Base-by-base conservation (phyloP, 2,797 vertebrate genomes). In the Halcyon leucocephala region DNA sequence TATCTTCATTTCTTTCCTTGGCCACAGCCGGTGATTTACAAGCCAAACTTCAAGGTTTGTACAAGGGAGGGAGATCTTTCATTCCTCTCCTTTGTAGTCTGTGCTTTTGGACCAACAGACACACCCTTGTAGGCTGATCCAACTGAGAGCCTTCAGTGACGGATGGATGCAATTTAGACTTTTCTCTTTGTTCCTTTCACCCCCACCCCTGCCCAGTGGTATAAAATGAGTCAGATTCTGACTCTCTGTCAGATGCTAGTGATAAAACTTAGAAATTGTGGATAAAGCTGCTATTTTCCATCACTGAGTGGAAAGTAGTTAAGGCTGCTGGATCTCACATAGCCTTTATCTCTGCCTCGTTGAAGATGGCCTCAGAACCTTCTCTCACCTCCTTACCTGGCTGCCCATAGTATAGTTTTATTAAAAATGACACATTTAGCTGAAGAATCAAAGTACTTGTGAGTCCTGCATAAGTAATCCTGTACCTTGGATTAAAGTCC, bases 171-270 rank as follows among this genome's bases (percentile, higher is more conserved):
- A 78, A 49, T 74, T 84, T 64, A 42, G 42, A 61, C 42, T 49
- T 74, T 66, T 62, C 7, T 66, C 91, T 88, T 82, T 73, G 18
- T 62, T 72, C 16, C 54, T 39, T 35, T 52, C 49, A 51, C 25
- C 49, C 46, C 28, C 28, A 6, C 28, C 28, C 51, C 17, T 29
- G 17, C 28, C 3, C 35, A 12, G 10, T 65, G 22, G 20, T 91
- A 39, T 82, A 62, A 88, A 94, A 66, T 92, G 76, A 93, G 44
- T 95, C 76, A 94, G 80, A 69, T 86, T 90, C 73, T 88, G 80
- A 86, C 80, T 72, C 31, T 57, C 22, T 91, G 82, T 87, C 92
- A 95, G 70, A 31, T 95, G 87, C 76, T 82, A 65, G 37, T 82
- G 69, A 65, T 72, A 70, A 95, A 86, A 88, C 70, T 65, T 41